Conservation (phyloP, 2,797 vertebrate genomes). For the Pipistrellus nathusii region DNA sequence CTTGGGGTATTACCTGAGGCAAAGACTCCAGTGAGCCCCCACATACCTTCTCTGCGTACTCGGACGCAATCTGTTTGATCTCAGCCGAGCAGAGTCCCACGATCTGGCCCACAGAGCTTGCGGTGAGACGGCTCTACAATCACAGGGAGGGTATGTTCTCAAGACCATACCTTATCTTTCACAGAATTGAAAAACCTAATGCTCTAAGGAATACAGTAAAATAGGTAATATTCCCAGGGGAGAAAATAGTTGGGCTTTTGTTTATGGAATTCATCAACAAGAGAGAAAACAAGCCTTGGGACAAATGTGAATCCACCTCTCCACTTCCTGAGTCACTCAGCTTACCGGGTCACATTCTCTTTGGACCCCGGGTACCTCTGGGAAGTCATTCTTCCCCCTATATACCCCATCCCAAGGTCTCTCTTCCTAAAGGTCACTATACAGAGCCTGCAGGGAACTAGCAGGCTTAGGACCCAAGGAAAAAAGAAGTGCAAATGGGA, state of each 20-base stretch:
- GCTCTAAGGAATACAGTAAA: neutral
- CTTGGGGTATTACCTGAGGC: neutral
- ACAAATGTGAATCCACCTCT: neutral
- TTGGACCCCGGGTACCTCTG: neutral
- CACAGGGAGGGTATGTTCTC: neutral
- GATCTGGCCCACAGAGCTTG: conserved; percentile 96
- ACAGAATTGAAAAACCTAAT: neutral
- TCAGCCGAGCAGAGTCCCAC: conserved; percentile 96
- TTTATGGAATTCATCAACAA: neutral
- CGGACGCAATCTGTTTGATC: conserved; percentile 96
- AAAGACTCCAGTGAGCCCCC: neutral
- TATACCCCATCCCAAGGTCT: neutral
- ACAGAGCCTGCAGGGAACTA: neutral
- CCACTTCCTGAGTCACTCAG: neutral
- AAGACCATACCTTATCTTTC: neutral
- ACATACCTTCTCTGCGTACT: conserved; percentile 96
- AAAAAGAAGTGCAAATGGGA: neutral
- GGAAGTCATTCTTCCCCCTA: neutral
- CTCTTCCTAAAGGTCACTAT: neutral
- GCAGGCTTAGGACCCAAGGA: neutral
- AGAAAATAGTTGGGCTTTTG: neutral
- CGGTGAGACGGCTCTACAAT: conserved; percentile 94
- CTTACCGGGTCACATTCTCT: neutral
- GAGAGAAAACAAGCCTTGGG: neutral
- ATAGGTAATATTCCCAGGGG: neutral